Conservation (phyloP, 2,888 invertebrate genomes). For the Sturmia bella region DNA sequence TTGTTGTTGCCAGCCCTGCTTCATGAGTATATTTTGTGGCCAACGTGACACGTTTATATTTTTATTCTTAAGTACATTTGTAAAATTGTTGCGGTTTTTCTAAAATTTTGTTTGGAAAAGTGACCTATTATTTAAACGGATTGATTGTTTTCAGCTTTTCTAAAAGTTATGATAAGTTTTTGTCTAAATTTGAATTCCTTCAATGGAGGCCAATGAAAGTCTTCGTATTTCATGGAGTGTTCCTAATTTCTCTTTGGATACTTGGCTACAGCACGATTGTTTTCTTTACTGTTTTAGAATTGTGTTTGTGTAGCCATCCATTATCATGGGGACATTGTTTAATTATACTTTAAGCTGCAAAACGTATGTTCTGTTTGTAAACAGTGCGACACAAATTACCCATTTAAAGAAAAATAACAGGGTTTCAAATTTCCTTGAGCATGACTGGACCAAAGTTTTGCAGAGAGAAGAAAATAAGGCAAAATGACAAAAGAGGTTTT, state of each 20-base stretch:
- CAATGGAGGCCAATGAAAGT: no score
- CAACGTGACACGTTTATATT: no score
- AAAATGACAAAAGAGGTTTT: background rate
- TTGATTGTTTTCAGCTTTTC: no score
- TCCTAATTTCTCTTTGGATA: background rate
- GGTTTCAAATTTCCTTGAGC: conserved; percentile 39
- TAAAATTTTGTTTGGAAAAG: no score
- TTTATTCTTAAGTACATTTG: no score
- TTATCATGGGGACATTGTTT: conserved; percentile 15
- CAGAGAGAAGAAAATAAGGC: conserved; percentile 4
- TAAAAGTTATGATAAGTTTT: no score
- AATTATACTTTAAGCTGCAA: conserved; percentile 55
- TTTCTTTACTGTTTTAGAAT: background rate
- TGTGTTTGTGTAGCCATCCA: conserved; percentile 5
- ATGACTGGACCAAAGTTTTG: conserved; percentile 13
- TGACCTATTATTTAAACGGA: no score
- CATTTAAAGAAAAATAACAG: conserved; percentile 42
- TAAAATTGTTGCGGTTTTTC: no score
- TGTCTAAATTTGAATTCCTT: no score
- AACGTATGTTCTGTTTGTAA: conserved; percentile 44
- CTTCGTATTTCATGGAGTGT: background rate
- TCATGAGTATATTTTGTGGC: no score
- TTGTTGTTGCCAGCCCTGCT: no score
- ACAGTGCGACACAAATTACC: conserved; percentile 59
- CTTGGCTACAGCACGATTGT: conserved; percentile 19